Base-by-base conservation (phyloP, 2,888 invertebrate species). In the Sesamia inferens region DNA sequence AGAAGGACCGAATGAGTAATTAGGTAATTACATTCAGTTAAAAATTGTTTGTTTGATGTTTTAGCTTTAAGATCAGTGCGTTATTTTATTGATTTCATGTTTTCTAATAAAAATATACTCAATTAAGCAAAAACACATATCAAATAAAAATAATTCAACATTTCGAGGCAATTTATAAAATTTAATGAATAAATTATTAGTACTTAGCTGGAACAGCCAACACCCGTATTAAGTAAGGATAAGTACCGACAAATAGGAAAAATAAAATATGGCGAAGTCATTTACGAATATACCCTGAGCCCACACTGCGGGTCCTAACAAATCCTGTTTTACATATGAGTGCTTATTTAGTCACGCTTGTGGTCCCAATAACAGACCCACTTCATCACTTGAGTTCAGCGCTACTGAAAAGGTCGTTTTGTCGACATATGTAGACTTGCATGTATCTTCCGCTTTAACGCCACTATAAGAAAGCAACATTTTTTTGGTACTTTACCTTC, bases 261-360 rank as follows among this genome's bases (percentile, higher is more conserved):
- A 59, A 62, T 48, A 57, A 70, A 70, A 63, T 63, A 64, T n/a
- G 4, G 19, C 14, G 19, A 71, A 51, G 58, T 61, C 24, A 31
- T 31, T 31, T 31, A 31, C 31, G 31, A 31, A 31, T 31, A 31
- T 31, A 3, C 31, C 31, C 61, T 58, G 54, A 51, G 48, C 39
- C 47, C 39, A 54, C n/a, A 39, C 57, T 65, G 54, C 42, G 59
- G 62, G 63, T 48, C 42, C 66, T 19, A 71, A 80, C 54, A 80
- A 80, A 81, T 83, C 81, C 67, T 76, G 71, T 80, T 83, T 71
- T 78, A 85, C 75, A 81, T 78, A 78, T 59, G 59, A 74, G 62
- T 63, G n/a, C 71, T 59, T 81, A 72, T 81, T 85, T 80, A 71
- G 78, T 74, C 68, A 78, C 81, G 57, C 74, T 74, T 76, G 76